Evolutionary conservation across 2,797 vertebrate species (phyloP), one percentile per base, ranked within the genome.

Genomic region (Acomys russatus): DNA sequence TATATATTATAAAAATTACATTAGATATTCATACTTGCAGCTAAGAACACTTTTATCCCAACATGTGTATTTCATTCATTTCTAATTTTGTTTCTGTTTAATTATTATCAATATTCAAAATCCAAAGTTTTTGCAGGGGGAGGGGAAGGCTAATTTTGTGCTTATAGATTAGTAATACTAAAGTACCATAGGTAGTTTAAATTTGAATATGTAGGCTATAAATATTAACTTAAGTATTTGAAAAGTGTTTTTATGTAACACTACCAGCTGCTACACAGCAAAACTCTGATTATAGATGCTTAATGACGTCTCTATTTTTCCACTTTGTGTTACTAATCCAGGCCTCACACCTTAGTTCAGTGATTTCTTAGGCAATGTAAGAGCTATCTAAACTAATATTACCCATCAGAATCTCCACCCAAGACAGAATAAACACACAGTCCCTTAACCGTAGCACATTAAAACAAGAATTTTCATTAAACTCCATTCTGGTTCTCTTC

Each of bases 21-120:
- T 73, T 93, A 78, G 59, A 33, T 78, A 90, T 15, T 85, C 28
- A 35, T 64, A 92, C 33, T 35, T 76, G 61, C 35, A 54, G 18
- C 49, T 92, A 56, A 94, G 3, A 91, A 7, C 11, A 64, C 79
- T 87, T 90, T 92, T 79, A 83, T 91, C 23, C 59, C 22, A 64
- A 35, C 33, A 33, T 56, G 25, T 92, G 85, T 88, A 74, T 51
- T 92, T 88, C 44, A 56, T 93, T 83, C 15, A 7, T 94, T 3
- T 88, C 23, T 3, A 95, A 61, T 49, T 94, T 90, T 83, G 17
- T 88, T 92, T 85, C 10, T 9, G 8, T 51, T 44, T 91, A 64
- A 93, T 66, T 93, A 63, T 33, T 73, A 93, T 90, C 49, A 86
- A 56, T 38, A 82, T 64, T 95, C 35, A 79, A 78, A 96, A 91